Evolutionary conservation across 2,797 vertebrate species (phyloP).

Genomic region (Pogoniulus pusillus): DNA sequence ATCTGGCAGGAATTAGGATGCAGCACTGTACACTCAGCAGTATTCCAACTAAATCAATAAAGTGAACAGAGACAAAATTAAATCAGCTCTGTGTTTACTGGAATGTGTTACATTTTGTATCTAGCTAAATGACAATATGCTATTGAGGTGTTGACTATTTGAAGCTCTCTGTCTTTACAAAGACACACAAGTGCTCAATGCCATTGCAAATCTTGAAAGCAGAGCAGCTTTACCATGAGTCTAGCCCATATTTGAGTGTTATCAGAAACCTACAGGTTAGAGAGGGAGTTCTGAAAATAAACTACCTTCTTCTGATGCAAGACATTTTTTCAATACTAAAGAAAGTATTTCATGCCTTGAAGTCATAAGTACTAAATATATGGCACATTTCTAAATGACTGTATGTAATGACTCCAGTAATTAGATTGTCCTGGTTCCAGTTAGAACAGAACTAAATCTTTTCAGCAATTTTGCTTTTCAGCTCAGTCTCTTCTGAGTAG

Average conservation of each 20-base stretch:
- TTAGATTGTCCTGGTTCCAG: too few relatives aligned
- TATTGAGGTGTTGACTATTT: constrained; percentile 11
- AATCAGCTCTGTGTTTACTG: constrained; percentile 58
- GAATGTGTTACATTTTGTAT: constrained; percentile 50
- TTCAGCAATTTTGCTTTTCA: too few relatives aligned
- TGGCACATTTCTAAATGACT: neutral
- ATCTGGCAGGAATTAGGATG: constrained; percentile 54
- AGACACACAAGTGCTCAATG: neutral
- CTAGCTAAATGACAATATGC: constrained; percentile 31
- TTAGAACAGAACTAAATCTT: too few relatives aligned
- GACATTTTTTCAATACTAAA: neutral
- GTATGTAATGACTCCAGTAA: neutral
- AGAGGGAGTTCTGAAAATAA: constrained; percentile 1
- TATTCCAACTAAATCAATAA: constrained; percentile 63
- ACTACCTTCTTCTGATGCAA: neutral
- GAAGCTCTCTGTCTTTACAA: neutral
- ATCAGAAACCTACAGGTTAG: constrained; percentile 28
- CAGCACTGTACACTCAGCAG: constrained; percentile 52
- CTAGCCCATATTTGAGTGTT: constrained; percentile 18
- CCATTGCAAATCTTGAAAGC: neutral
- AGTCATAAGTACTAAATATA: neutral
- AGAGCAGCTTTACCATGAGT: neutral
- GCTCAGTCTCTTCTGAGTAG: too few relatives aligned
- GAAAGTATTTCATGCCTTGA: neutral
- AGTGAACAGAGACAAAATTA: constrained; percentile 58